Evolutionary conservation across 2,113 vertebrate species (phyloP).

Genomic region (Callipepla squamata): DNA sequence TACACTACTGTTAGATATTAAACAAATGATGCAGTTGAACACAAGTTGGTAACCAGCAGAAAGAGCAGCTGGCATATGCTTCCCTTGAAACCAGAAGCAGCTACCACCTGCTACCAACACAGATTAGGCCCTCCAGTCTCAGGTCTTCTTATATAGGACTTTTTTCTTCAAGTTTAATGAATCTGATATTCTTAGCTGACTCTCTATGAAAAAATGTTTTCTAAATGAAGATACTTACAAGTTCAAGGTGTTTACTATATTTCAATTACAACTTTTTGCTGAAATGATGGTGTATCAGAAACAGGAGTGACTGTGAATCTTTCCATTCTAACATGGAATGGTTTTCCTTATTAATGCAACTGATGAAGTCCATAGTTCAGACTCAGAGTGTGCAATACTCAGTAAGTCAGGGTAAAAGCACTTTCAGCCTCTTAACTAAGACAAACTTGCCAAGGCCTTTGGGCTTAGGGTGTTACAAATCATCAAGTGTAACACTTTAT

Average conservation of each 20-base stretch:
- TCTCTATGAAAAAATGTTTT: background rate
- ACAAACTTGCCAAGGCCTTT: background rate
- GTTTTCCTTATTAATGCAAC: background rate
- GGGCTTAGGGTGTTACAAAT: background rate
- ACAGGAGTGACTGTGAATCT: background rate
- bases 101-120: background rate
- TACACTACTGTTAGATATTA: background rate
- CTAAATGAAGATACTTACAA: background rate
- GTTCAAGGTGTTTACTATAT: background rate
- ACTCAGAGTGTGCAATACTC: background rate
- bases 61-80: background rate
- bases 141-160: background rate
- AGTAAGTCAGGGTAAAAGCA: background rate
- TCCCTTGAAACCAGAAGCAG: background rate
- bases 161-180: background rate
- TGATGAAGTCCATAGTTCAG: background rate
- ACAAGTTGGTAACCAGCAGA: background rate
- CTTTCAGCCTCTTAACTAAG: background rate
- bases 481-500: background rate
- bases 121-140: background rate
- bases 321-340: background rate
- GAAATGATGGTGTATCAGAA: background rate
- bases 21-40: background rate
- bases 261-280: background rate
- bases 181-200: background rate